Percentiles rank a stretch among this genome's conserved stretches.
These are phyloP conservation scores for Oreotrochilus melanogaster DNA, from an alignment of 2,113 vertebrate species.

Conservation along the genomic window DNA sequence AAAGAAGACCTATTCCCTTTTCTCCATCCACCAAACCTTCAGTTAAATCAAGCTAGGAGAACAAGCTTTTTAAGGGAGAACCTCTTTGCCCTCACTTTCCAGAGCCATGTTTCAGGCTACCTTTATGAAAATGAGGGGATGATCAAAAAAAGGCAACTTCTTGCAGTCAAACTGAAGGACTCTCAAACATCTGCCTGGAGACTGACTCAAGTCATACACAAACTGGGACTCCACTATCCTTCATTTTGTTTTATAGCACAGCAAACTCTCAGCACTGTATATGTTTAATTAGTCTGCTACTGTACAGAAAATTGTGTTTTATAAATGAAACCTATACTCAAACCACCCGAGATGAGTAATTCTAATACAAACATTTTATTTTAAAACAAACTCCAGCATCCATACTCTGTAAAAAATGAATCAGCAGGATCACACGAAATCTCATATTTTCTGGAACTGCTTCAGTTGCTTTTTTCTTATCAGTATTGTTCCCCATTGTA, in stretches of 20 bases:
- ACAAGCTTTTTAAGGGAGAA: neutral
- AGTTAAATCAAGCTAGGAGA: neutral
- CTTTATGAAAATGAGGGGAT: neutral
- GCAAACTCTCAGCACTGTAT: neutral
- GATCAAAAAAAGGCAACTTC: neutral
- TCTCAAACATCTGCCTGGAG: neutral
- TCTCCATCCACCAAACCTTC: neutral
- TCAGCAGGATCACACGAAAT: neutral
- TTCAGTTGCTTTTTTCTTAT: neutral
- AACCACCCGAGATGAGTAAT: neutral
- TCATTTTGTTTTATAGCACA: neutral
- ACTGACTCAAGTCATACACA: neutral
- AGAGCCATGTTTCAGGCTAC: neutral
- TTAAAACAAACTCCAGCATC: neutral
- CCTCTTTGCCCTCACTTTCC: neutral
- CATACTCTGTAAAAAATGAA: too few relatives aligned
- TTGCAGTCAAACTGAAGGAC: neutral
- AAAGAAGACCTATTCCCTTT: constrained; percentile 3
- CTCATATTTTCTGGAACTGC: neutral
- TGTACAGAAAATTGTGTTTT: neutral
- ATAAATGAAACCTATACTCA: neutral
- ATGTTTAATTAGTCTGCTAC: neutral
- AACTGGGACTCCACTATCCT: neutral
- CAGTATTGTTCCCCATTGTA: neutral
- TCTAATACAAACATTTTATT: neutral